Conservation (phyloP, 2,888 invertebrate genomes). For the Dasysyrphus albostriatus region DNA sequence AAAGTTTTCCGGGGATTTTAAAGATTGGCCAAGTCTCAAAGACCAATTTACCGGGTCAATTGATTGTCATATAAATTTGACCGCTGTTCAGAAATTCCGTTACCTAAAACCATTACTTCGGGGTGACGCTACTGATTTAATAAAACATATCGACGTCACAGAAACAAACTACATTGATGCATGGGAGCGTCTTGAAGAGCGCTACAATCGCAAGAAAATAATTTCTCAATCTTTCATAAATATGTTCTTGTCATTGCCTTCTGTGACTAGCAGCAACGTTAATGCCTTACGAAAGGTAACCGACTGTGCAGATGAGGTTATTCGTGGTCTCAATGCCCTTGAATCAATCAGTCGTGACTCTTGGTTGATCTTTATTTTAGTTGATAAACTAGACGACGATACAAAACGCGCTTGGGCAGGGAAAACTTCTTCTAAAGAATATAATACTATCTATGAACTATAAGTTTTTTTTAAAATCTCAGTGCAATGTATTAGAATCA, state of each 20-base stretch:
- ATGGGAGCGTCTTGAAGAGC: no score
- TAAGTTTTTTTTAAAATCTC: neutral
- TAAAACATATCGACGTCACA: neutral
- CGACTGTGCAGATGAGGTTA: no score
- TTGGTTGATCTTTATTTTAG: no score
- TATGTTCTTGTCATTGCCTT: neutral
- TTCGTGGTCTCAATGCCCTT: no score
- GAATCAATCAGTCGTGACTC: no score
- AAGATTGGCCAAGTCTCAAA: neutral
- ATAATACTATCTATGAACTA: neutral
- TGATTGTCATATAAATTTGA: neutral
- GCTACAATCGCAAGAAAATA: no score
- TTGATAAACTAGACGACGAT: no score
- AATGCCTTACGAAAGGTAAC: neutral
- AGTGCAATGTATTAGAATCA: neutral
- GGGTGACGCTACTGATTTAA: neutral
- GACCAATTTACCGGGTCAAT: no score
- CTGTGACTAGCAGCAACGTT: neutral
- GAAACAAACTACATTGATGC: neutral
- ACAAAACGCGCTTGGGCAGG: neutral
- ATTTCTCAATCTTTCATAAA: no score
- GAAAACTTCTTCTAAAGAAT: neutral
- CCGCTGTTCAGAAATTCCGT: neutral
- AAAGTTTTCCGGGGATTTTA: no score
- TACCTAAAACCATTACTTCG: neutral